phyloP scores from a whole-genome alignment of 1,140 invertebrate species.

The Anadara kagoshimensis region DNA sequence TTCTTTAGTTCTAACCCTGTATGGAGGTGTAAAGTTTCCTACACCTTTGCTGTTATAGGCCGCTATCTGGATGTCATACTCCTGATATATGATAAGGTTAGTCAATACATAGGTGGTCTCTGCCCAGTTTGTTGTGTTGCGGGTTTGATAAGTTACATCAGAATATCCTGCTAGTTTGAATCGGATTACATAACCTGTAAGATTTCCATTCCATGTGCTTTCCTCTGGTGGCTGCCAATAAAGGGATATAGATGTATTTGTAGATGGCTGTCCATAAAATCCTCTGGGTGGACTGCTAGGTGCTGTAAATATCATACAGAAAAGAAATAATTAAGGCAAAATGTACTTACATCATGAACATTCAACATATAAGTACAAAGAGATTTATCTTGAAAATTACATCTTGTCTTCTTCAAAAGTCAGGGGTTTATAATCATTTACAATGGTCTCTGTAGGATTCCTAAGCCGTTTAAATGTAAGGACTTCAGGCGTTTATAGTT shows the following conservation, averaged over 20 bases:
- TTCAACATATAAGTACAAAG: no score
- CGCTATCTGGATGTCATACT: slow-evolving; percentile 97
- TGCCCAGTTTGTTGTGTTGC: slow-evolving; percentile 82
- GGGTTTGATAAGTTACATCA: slow-evolving; percentile 82
- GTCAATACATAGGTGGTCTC: slow-evolving; percentile 45
- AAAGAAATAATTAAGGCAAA: no score
- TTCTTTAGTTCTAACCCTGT: slow-evolving; percentile 75
- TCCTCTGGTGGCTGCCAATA: slow-evolving; percentile 97
- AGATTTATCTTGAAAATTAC: no score
- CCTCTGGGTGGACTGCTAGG: slow-evolving; percentile 66
- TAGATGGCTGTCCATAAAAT: slow-evolving; percentile 57
- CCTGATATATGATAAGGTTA: slow-evolving; percentile 76
- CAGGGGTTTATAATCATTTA: no score
- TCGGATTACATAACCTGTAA: slow-evolving; percentile 93
- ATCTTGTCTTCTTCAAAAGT: no score
- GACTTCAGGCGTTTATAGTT: no score
- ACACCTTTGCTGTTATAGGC: slow-evolving; percentile 98
- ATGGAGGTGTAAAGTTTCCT: slow-evolving; percentile 89
- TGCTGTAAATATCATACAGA: slow-evolving; percentile 48
- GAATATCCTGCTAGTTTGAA: slow-evolving; percentile 94
- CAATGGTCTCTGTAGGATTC: no score
- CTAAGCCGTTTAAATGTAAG: no score
- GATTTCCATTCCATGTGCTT: slow-evolving; percentile 94
- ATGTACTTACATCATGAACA: no score
- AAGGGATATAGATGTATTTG: slow-evolving; percentile 91